phyloP scores from a whole-genome alignment of 2,113 vertebrate genomes.

The Mesembrinibis cayennensis region DNA sequence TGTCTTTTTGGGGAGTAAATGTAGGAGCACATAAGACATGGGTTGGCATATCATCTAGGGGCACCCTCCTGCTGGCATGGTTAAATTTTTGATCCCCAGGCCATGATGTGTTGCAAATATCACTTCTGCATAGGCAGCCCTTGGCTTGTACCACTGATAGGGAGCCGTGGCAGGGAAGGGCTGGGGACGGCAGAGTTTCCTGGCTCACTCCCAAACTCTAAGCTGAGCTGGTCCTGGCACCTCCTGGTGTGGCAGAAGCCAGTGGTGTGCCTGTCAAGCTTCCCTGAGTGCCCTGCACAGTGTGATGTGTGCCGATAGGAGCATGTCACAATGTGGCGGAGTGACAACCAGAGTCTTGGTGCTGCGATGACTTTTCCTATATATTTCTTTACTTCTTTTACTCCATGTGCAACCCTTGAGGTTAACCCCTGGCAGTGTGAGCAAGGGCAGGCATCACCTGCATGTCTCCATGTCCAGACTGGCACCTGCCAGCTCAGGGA shows the following conservation, averaged over 20 bases:
- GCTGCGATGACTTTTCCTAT: neutral
- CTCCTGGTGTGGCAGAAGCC: neutral
- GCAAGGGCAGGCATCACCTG: neutral
- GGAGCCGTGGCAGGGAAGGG: neutral
- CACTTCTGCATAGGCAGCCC: neutral
- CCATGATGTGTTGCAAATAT: neutral
- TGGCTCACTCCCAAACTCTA: fast-evolving
- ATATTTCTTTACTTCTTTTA: neutral
- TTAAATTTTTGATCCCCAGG: neutral
- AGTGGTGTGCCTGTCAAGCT: fast-evolving
- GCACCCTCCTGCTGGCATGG: neutral
- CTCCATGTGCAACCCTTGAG: neutral
- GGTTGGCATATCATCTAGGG: neutral
- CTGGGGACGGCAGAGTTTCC: neutral
- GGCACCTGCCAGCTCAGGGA: neutral
- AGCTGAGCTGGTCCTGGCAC: neutral
- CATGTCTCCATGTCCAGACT: neutral
- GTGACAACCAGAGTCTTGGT: neutral
- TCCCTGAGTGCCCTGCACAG: neutral
- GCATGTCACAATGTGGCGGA: fast-evolving
- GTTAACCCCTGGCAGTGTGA: neutral
- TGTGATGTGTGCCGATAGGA: fast-evolving
- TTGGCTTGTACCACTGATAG: fast-evolving
- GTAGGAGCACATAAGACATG: fast-evolving
- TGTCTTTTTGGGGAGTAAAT: neutral